These are phyloP conservation scores for Lophura swinhoii DNA, from an alignment of 2,797 vertebrate species.

Conservation along the genomic window DNA sequence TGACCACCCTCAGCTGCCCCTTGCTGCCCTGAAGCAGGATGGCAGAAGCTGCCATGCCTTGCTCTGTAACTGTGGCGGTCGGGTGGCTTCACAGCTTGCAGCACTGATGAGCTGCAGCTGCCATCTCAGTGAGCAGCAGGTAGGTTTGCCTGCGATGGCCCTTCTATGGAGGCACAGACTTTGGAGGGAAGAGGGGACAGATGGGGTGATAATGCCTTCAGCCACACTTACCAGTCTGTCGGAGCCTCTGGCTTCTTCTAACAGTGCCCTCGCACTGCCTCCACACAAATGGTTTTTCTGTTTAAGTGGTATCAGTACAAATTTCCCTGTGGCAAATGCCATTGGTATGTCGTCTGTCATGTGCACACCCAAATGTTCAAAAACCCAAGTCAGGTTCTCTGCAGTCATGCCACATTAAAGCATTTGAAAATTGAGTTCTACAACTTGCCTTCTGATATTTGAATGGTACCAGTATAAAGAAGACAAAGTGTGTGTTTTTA, in stretches of 20 bases:
- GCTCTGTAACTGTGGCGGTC: fast-evolving
- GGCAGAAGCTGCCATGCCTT: not conserved
- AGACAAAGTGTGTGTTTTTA: too few relatives aligned
- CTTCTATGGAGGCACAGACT: not conserved
- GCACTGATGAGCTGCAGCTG: not conserved
- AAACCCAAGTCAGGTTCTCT: not conserved
- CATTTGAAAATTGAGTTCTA: not conserved
- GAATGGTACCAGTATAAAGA: not conserved
- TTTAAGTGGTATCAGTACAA: not conserved
- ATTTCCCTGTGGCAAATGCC: not conserved
- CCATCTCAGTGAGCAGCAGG: not conserved
- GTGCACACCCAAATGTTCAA: not conserved
- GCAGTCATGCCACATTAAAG: not conserved
- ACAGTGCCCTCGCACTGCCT: not conserved
- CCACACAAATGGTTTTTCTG: not conserved
- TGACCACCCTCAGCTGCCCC: not conserved
- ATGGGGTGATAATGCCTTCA: constrained; percentile 33
- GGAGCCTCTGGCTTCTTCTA: not conserved
- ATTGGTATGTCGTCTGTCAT: not conserved
- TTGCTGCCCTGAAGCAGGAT: not conserved
- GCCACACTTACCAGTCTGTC: not conserved
- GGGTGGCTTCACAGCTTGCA: not conserved
- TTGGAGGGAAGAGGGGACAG: not conserved
- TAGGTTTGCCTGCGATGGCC: not conserved
- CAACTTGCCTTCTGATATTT: not conserved